Percentiles rank a stretch among this genome's conserved stretches.
Conservation (phyloP, 2,797 vertebrate genomes). For the Limosa lapponica region DNA sequence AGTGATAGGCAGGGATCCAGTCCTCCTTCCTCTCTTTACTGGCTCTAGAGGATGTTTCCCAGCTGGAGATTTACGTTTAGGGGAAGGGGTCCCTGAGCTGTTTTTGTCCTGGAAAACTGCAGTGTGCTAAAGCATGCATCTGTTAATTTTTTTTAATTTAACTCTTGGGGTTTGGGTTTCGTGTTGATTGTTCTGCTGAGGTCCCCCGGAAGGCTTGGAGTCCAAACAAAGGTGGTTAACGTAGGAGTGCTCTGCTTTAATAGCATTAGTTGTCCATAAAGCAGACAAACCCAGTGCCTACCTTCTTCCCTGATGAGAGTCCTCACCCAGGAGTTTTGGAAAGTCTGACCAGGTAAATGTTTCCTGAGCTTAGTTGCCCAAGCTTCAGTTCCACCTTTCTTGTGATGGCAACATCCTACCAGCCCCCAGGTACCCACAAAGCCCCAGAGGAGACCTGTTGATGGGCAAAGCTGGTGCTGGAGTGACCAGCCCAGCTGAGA, state of each 20-base stretch:
- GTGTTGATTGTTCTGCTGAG: not conserved
- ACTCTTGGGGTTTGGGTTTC: not conserved
- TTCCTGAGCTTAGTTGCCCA: not conserved
- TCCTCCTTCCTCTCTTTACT: not conserved
- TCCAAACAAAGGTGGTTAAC: not conserved
- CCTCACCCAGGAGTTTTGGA: not conserved
- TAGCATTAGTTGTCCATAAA: not conserved
- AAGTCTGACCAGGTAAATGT: not conserved
- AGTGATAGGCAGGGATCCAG: not conserved
- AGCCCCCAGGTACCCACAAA: not conserved
- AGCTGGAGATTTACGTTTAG: not conserved
- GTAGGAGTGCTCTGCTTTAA: not conserved
- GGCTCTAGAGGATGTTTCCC: not conserved
- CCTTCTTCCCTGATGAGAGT: not conserved
- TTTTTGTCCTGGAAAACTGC: not conserved
- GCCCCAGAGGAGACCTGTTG: not conserved
- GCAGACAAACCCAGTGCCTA: not conserved
- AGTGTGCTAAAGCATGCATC: not conserved
- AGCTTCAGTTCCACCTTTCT: not conserved
- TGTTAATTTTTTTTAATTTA: not conserved
- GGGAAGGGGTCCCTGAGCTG: not conserved
- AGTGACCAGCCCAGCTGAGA: rapidly evolving
- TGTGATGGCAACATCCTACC: not conserved
- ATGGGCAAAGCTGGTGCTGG: not conserved
- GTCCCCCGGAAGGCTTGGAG: not conserved